Evolutionary conservation across 2,113 vertebrate species (phyloP).

Genomic region (Gallinago paraguaiae): DNA sequence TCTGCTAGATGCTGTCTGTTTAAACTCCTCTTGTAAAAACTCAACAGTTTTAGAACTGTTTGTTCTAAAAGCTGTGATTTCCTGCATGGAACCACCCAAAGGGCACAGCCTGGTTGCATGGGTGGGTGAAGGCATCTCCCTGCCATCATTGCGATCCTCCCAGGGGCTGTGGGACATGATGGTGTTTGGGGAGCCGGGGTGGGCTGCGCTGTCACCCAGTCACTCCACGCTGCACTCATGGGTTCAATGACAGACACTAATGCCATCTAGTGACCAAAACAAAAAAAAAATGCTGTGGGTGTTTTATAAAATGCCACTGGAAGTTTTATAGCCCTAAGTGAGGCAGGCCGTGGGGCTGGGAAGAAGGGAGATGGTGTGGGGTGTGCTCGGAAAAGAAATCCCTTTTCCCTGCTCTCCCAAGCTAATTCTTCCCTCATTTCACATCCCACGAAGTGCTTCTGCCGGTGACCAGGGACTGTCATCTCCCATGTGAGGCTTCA

Average conservation of each 20-base stretch:
- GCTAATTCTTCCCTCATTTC: not conserved
- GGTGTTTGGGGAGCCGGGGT: accelerated
- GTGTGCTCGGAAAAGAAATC: not conserved
- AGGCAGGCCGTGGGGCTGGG: not conserved
- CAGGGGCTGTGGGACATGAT: not conserved
- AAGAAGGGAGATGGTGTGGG: not conserved
- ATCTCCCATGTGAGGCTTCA: not conserved
- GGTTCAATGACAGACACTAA: not conserved
- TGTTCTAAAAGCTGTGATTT: not conserved
- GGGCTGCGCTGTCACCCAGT: not conserved
- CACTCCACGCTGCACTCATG: not conserved
- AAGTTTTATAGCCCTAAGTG: not conserved
- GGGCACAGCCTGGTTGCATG: accelerated
- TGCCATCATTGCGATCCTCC: not conserved
- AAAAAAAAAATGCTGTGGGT: accelerated
- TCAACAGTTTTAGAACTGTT: not conserved
- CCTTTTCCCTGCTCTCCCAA: not conserved
- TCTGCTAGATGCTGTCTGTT: not conserved
- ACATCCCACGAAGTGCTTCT: not conserved
- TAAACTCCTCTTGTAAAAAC: not conserved
- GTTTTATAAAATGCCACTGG: not conserved
- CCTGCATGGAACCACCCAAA: accelerated
- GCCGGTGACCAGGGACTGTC: not conserved
- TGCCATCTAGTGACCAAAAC: constrained; percentile 56
- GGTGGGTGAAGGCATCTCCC: not conserved